These are phyloP conservation scores for Passer domesticus DNA, from an alignment of 2,113 vertebrate genomes.

Conservation along the genomic window DNA sequence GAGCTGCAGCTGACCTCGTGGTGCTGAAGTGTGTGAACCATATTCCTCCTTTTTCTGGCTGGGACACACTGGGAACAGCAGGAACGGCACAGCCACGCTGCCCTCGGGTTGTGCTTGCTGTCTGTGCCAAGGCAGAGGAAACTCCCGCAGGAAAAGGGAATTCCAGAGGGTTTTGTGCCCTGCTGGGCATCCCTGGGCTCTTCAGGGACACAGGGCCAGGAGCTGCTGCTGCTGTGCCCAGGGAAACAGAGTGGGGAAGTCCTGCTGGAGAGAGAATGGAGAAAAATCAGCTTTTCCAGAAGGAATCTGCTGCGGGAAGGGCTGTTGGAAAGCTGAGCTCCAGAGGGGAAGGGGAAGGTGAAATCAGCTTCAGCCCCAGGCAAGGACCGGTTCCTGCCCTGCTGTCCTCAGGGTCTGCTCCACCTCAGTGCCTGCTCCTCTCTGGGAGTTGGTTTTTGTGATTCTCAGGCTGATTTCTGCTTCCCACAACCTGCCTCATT, in stretches of 20 bases:
- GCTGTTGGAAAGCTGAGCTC: too few relatives aligned
- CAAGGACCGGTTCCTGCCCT: accelerated
- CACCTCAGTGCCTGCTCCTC: background rate
- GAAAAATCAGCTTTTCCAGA: background rate
- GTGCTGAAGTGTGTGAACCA: accelerated
- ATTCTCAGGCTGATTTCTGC: background rate
- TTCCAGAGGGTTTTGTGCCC: background rate
- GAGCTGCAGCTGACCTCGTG: background rate
- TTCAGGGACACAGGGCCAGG: accelerated
- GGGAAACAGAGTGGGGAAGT: background rate
- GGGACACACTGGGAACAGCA: background rate
- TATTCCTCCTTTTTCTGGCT: accelerated
- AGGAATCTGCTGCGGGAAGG: background rate
- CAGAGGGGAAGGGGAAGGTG: background rate
- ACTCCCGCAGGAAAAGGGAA: background rate
- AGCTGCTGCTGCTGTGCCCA: background rate
- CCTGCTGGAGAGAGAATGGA: accelerated
- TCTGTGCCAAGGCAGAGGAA: background rate
- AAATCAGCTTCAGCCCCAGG: too few relatives aligned
- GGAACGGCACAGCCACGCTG: accelerated
- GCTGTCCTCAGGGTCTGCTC: background rate
- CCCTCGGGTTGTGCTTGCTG: background rate
- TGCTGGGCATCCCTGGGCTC: accelerated
- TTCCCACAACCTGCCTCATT: background rate
- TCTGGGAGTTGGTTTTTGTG: background rate